Evolutionary conservation across 2,888 invertebrate species (phyloP).

Genomic region (Melolontha melolontha): DNA sequence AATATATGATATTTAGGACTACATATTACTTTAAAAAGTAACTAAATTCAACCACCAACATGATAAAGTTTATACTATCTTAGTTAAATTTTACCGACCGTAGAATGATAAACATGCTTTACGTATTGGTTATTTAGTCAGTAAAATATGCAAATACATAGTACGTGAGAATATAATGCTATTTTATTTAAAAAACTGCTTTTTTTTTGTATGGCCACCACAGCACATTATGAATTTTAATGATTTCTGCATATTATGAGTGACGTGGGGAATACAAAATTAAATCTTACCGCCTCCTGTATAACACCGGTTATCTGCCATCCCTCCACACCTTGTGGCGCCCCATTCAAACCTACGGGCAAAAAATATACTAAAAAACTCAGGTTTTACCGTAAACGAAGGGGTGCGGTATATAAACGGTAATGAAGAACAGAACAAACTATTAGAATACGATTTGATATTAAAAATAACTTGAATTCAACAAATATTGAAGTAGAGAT

Average conservation of each 20-base stretch:
- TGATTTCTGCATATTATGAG: conserved; percentile 24
- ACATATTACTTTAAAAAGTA: too few relatives aligned
- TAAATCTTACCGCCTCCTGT: conserved; percentile 77
- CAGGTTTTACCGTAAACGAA: neutral
- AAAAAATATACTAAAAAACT: conserved; percentile 44
- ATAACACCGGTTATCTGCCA: conserved; percentile 85
- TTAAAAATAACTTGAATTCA: too few relatives aligned
- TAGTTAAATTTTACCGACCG: too few relatives aligned
- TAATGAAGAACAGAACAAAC: neutral
- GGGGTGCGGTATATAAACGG: neutral
- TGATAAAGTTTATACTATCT: too few relatives aligned
- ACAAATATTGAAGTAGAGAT: too few relatives aligned
- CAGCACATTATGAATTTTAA: neutral
- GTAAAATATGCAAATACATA: too few relatives aligned
- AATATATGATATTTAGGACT: too few relatives aligned
- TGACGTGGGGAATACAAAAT: conserved; percentile 39
- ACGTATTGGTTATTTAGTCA: too few relatives aligned
- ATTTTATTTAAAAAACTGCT: too few relatives aligned
- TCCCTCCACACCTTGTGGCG: conserved; percentile 73
- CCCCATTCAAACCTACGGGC: conserved; percentile 71
- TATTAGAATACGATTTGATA: too few relatives aligned
- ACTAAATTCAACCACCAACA: too few relatives aligned
- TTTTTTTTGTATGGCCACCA: neutral
- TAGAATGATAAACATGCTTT: too few relatives aligned
- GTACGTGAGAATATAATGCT: neutral